phyloP scores from a whole-genome alignment of 2,797 vertebrate genomes.

The Platalea minor region DNA sequence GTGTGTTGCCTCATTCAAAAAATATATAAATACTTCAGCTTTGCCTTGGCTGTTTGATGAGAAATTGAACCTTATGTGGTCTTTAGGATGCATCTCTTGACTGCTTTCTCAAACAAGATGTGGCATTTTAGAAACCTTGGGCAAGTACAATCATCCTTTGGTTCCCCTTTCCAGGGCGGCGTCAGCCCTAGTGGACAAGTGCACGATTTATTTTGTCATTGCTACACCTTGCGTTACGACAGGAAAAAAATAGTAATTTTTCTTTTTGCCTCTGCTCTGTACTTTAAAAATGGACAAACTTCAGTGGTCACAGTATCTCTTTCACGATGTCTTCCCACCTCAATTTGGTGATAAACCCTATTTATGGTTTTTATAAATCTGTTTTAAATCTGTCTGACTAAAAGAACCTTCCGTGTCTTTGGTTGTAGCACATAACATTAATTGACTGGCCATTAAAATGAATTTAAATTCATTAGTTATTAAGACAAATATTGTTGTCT shows the following conservation, averaged over 20 bases:
- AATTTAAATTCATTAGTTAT: background rate
- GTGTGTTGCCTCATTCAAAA: background rate
- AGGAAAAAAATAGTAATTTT: background rate
- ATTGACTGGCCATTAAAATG: background rate
- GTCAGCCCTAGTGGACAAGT: background rate
- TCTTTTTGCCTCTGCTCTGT: background rate
- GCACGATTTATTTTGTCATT: background rate
- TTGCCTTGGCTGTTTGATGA: background rate
- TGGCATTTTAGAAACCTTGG: background rate
- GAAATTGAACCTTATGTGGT: background rate
- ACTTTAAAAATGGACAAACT: background rate
- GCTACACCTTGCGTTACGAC: background rate
- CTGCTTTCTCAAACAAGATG: background rate
- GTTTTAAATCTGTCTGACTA: background rate
- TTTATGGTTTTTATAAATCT: background rate
- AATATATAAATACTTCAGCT: background rate
- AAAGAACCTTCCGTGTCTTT: background rate
- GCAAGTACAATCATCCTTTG: background rate
- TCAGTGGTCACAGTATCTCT: background rate
- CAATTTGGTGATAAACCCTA: background rate
- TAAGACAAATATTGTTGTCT: background rate
- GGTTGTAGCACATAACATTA: background rate
- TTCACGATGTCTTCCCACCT: background rate
- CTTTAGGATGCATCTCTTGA: background rate
- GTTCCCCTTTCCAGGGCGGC: background rate